Percentiles rank a stretch among this genome's conserved stretches.
phyloP scores from a whole-genome alignment of 2,888 invertebrate species.

The Chymomyza amoena region DNA sequence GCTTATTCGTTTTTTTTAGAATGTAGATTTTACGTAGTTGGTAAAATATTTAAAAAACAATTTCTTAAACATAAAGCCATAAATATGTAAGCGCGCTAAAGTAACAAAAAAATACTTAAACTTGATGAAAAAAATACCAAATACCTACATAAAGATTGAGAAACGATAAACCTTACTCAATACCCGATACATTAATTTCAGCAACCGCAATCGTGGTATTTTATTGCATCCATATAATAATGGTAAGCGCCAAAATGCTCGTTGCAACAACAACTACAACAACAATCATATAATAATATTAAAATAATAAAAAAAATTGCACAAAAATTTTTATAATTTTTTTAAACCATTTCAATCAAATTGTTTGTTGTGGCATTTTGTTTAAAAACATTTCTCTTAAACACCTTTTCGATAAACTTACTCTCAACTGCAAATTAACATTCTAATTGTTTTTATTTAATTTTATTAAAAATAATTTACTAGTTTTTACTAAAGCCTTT shows the following conservation, averaged over 20 bases:
- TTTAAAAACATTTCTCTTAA: constrained; percentile 25
- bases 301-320: constrained; percentile 52
- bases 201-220: constrained; percentile 79
- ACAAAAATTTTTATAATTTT: constrained; percentile 38
- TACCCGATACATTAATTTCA: constrained; percentile 75
- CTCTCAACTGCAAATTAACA: constrained; percentile 1
- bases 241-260: constrained; percentile 80
- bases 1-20: not conserved
- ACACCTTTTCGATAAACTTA: constrained; percentile 6
- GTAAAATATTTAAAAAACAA: not conserved
- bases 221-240: constrained; percentile 82
- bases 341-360: constrained; percentile 17
- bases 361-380: constrained; percentile 30
- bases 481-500: not conserved
- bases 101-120: constrained; percentile 2
- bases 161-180: constrained; percentile 49
- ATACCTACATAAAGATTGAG: constrained; percentile 28
- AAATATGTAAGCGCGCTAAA: constrained; percentile 1
- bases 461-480: not conserved
- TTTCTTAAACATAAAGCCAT: not conserved
- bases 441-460: constrained; percentile 27
- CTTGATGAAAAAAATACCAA: constrained; percentile 30
- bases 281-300: constrained; percentile 28
- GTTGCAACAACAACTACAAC: constrained; percentile 39
- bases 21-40: not conserved